Base-by-base conservation (phyloP, 2,797 vertebrate genomes). In the Poecile montanus region DNA sequence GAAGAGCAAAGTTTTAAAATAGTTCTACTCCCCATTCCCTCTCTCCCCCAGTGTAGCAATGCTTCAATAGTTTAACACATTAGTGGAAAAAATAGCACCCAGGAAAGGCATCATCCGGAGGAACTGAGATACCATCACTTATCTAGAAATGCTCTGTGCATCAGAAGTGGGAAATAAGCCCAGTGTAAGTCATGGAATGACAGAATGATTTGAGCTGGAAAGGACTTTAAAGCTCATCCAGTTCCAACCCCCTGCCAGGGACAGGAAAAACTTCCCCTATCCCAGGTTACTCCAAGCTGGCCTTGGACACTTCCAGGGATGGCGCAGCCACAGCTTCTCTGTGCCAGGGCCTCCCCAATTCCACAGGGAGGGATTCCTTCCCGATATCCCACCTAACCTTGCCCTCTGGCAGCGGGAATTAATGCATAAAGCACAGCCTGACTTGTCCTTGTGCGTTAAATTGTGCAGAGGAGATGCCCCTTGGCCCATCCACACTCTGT, bases 401-500 rank as follows among this genome's bases (percentile, higher is more conserved):
- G 21, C 40, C 73, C 73, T 72, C 40, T 84, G 66, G 25, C 32
- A 22, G 11, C 20, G 58, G 23, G 10, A 83, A 34, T 71, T 1
- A 23, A 13, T 23, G 67, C 56, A 13, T 19, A 16, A 81, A 82
- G 45, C 58, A 18, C n/a, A 83, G 18, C 53, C 68, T 66, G 65
- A 16, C 44, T 21, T 51, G 0, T 51, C 30, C 10, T 16, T 13
- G 6, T 11, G 36, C 27, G 10, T 45, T 57, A 27, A 63, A 53
- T 40, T 1, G 1, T 47, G 29, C 32, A 0, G 0, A 2, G 8
- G 51, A 50, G 72, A 30, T 50, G 29, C 47, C 70, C n/a, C 88
- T 75, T 62, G 5, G 3, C 57, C 51, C 29, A 7, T 20, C 86
- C 48, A 4, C 10, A 0, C 44, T 63, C 63, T 85, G 42, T 13